These are phyloP conservation scores for Petrocephalus microphthalmus DNA, from an alignment of 2,113 vertebrate species.

Conservation along the genomic window DNA sequence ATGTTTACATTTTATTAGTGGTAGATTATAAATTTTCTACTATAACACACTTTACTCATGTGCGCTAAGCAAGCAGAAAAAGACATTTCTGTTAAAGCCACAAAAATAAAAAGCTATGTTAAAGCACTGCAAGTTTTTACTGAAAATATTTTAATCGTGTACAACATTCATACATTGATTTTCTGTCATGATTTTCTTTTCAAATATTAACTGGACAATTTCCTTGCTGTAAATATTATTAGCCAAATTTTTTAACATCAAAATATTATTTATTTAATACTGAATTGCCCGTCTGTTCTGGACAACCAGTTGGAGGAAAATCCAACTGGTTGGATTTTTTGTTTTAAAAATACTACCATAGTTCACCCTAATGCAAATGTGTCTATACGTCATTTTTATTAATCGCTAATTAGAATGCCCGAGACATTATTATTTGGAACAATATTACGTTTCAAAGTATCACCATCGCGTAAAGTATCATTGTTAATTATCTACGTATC, in stretches of 20 bases:
- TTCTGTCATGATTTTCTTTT: background rate
- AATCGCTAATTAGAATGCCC: background rate
- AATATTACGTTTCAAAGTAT: background rate
- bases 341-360: background rate
- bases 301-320: background rate
- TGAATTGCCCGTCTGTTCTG: background rate
- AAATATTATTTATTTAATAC: background rate
- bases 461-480: background rate
- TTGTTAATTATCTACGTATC: background rate
- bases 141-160: background rate
- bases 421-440: background rate
- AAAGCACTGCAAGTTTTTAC: background rate
- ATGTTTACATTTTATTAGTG: background rate
- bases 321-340: no score
- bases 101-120: background rate
- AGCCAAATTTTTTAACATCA: background rate
- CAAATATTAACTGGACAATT: background rate
- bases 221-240: background rate
- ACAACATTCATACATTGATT: background rate
- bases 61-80: background rate
- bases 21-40: background rate
- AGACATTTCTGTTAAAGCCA: background rate
- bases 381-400: background rate
- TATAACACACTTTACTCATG: background rate
- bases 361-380: background rate